Percentiles rank a stretch among this genome's conserved stretches.
Evolutionary conservation across 2,888 invertebrate genomes (phyloP).

Genomic region (Acanthacorydalis orientalis): DNA sequence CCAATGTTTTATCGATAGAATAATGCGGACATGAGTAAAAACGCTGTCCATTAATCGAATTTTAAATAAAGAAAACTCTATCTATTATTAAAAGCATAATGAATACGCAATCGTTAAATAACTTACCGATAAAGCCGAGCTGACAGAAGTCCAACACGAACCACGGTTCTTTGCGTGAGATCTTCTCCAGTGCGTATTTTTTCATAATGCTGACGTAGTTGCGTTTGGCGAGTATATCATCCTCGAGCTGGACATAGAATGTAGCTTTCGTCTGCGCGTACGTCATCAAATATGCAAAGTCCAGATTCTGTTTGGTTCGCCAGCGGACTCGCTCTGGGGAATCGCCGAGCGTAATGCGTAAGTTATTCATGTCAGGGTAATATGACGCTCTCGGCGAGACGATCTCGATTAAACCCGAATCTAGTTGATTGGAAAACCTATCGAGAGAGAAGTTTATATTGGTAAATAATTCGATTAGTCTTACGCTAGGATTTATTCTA

Average conservation of each 20-base stretch:
- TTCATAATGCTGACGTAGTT: conserved; percentile 75
- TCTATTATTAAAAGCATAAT: no score
- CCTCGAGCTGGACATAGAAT: conserved; percentile 86
- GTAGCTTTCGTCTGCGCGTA: conserved; percentile 76
- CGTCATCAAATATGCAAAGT: conserved; percentile 87
- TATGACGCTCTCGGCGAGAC: conserved; percentile 70
- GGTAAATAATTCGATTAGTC: no score
- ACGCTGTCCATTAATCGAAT: no score
- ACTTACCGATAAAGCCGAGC: conserved; percentile 78
- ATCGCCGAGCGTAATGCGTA: conserved; percentile 72
- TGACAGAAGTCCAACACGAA: conserved; percentile 86
- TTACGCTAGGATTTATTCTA: no score
- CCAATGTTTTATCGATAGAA: no score
- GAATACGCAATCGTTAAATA: neutral
- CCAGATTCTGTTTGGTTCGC: conserved; percentile 91
- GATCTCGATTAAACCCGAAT: conserved; percentile 73
- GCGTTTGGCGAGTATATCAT: conserved; percentile 78
- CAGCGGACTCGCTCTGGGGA: conserved; percentile 69
- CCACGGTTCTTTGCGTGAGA: conserved; percentile 63
- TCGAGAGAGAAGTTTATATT: conserved; percentile 9
- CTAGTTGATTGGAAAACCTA: conserved; percentile 60
- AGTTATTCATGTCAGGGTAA: conserved; percentile 69
- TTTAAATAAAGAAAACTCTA: no score
- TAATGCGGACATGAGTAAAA: no score
- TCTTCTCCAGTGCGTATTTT: conserved; percentile 62